phyloP scores from a whole-genome alignment of 1,140 invertebrate genomes.

The Paralvinella palmiformis region DNA sequence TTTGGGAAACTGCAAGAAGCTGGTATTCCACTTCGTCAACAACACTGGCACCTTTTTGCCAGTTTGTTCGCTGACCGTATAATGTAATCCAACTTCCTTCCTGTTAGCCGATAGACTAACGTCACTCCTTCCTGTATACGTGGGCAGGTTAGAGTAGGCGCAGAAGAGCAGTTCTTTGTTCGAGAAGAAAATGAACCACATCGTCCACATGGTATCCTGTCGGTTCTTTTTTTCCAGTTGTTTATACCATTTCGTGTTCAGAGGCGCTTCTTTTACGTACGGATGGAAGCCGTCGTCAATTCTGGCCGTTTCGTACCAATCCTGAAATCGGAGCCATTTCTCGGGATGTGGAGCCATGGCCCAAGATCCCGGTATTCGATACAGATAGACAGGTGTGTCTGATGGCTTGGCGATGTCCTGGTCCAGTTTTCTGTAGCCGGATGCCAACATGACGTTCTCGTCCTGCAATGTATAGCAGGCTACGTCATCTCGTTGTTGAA shows the following conservation, averaged over 20 bases:
- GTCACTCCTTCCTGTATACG: neutral
- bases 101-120: neutral
- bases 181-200: slow-evolving; percentile 21
- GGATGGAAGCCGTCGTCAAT: neutral
- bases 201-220: slow-evolving; percentile 20
- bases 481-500: slow-evolving; percentile 3
- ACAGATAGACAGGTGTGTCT: slow-evolving; percentile 11
- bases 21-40: neutral
- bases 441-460: slow-evolving; percentile 7
- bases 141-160: slow-evolving; percentile 13
- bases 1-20: neutral
- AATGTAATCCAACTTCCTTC: slow-evolving; percentile 4
- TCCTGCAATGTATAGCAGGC: slow-evolving; percentile 8
- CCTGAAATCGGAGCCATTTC: slow-evolving; percentile 13
- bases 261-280: neutral
- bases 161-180: slow-evolving; percentile 2
- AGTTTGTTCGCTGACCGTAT: neutral
- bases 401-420: neutral
- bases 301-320: neutral
- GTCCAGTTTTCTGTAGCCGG: too few relatives aligned
- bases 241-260: slow-evolving; percentile 13
- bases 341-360: slow-evolving; percentile 14
- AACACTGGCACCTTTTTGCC: neutral
- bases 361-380: slow-evolving; percentile 12
- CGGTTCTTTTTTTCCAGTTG: neutral